Base-by-base conservation (phyloP, 2,888 invertebrate species). In the Arctia plantaginis region DNA sequence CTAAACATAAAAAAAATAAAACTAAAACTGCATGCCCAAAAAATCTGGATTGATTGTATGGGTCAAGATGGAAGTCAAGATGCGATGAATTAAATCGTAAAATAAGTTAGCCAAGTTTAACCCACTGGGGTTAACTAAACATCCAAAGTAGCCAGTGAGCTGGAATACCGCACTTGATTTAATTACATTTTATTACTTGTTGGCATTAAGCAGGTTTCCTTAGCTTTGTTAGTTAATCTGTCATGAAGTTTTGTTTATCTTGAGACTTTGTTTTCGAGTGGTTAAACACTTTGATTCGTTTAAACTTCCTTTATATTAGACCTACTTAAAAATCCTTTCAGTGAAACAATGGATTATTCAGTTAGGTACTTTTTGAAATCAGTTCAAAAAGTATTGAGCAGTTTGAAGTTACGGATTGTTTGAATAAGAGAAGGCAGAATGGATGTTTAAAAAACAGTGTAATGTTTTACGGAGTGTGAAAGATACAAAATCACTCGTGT, bases 141-240 rank as follows among this genome's bases (percentile, higher is more conserved):
- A 69, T 51, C 33, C n/a, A 59, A 3, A 35, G 41, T 20, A 66
- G 39, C 65, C 72, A 73, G 73, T 75, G 81, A 81, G 72, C 73
- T 71, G 77, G 73, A 76, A 80, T 66, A 74, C 75, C 79, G 70
- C 76, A 66, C 72, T 71, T 77, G 73, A 80, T 82, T 75, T 82
- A 76, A 83, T 83, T 79, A 82, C 78, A 69, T 80, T 77, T 72
- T 65, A 76, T 73, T 80, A 74, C 82, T 82, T 75, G 73, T 72
- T 72, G 74, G 77, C 64, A 66, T 79, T 74, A 79, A 74, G 76
- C 76, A 77, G 79, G 75, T 77, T 77, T 75, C 71, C 75, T 80
- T 73, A 64, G 33, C 74, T 41, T 66, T 70, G 68, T 41, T 71
- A 62, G 73, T 76, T 70, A 47, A 30, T 74, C 78, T 73, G 64